Conservation (phyloP, 2,888 invertebrate genomes). For the Phengaris alcon region DNA sequence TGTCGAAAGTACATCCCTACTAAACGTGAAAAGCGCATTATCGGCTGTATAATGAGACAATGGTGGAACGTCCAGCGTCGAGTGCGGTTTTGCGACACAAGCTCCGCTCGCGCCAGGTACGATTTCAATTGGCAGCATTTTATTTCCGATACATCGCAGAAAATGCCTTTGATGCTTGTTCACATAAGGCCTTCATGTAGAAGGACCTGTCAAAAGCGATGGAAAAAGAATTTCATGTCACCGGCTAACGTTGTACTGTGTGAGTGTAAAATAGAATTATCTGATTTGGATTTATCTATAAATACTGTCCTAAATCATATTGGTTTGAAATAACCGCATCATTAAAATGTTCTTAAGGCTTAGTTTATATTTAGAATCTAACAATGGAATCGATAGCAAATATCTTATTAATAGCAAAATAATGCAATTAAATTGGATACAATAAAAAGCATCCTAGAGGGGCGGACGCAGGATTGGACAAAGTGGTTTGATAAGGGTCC, state of each 20-base stretch:
- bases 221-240: constrained; percentile 1
- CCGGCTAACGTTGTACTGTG: not conserved
- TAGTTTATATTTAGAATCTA: not conserved
- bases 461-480: constrained; percentile 2
- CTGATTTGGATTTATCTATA: not conserved
- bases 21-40: constrained; percentile 18
- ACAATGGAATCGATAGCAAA: not conserved
- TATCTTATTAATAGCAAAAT: not conserved
- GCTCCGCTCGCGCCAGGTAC: not conserved
- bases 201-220: not conserved
- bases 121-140: constrained; percentile 16
- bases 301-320: too few species aligned
- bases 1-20: not conserved
- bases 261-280: not conserved
- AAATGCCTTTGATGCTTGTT: constrained; percentile 4
- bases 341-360: not conserved
- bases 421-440: constrained; percentile 7
- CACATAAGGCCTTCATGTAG: not conserved
- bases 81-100: constrained; percentile 15
- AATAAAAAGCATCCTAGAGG: constrained; percentile 4
- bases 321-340: not conserved
- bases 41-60: constrained; percentile 26
- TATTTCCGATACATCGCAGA: constrained; percentile 15
- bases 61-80: constrained; percentile 12
- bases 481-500: constrained; percentile 18